phyloP scores from a whole-genome alignment of 2,113 vertebrate genomes.

The Isurus oxyrinchus region DNA sequence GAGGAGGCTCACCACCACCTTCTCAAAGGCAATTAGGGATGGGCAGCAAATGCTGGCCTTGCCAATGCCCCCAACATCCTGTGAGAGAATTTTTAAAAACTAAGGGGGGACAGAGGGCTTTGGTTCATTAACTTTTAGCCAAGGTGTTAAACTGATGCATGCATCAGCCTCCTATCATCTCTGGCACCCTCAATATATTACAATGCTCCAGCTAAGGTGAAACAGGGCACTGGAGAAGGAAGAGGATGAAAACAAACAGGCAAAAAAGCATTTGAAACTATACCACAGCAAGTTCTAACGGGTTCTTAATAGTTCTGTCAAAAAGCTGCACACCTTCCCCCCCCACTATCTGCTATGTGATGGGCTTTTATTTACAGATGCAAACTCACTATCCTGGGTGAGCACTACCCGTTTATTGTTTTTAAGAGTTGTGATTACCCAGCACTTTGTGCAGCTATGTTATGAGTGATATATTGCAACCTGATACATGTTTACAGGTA shows the following conservation, averaged over 20 bases:
- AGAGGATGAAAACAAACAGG: neutral
- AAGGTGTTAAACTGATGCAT: no score
- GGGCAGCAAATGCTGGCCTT: no score
- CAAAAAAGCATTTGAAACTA: neutral
- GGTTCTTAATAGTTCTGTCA: neutral
- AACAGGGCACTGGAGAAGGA: neutral
- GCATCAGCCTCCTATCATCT: neutral
- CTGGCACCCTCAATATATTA: neutral
- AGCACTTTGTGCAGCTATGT: neutral
- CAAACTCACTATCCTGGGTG: neutral
- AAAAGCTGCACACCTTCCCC: neutral
- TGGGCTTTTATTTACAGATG: neutral
- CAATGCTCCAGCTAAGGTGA: neutral
- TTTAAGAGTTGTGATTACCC: conserved; percentile 15
- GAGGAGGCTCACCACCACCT: no score
- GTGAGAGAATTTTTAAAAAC: no score
- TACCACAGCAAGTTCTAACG: neutral
- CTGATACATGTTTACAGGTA: neutral
- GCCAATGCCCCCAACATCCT: no score
- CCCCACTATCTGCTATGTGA: neutral
- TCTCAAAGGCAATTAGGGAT: no score
- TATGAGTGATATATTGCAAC: neutral
- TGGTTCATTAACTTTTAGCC: no score
- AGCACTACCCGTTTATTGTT: neutral
- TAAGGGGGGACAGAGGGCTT: no score